phyloP scores from a whole-genome alignment of 2,113 vertebrate genomes.

The Pseudorectes ferrugineus region DNA sequence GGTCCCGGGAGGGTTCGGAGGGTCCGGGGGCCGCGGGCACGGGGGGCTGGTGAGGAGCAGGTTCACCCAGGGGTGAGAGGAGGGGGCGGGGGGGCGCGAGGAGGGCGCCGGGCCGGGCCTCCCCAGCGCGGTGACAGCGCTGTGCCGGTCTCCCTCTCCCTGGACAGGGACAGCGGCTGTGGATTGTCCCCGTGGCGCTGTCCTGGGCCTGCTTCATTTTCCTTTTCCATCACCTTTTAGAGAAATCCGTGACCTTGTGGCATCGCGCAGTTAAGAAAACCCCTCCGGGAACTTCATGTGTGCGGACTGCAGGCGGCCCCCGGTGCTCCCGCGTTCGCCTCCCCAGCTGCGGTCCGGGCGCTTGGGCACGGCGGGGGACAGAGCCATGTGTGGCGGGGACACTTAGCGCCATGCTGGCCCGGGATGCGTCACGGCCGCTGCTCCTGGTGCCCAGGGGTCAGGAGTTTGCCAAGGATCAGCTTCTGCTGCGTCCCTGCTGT shows the following conservation, averaged over 20 bases:
- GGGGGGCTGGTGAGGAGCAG: no score
- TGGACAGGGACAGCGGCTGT: background rate
- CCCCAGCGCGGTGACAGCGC: background rate
- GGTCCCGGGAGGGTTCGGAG: background rate
- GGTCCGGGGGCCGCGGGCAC: no score
- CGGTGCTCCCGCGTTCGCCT: background rate
- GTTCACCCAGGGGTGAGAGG: background rate
- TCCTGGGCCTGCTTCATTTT: background rate
- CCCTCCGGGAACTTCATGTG: background rate
- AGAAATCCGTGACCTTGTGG: background rate
- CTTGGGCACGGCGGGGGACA: background rate
- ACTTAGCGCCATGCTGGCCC: background rate
- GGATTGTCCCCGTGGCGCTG: background rate
- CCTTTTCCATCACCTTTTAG: background rate
- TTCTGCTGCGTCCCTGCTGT: accelerated
- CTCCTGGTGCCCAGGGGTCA: background rate
- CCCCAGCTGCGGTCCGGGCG: accelerated
- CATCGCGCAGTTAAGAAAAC: background rate
- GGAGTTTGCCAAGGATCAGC: background rate
- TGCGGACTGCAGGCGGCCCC: background rate
- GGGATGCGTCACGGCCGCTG: background rate
- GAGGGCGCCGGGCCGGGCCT: background rate
- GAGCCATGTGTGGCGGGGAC: background rate
- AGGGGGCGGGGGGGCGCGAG: no score
- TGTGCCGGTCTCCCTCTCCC: background rate